Evolutionary conservation across 2,888 invertebrate genomes (phyloP), one percentile per base, ranked within the genome.

Genomic region (Epirrita christyi): DNA sequence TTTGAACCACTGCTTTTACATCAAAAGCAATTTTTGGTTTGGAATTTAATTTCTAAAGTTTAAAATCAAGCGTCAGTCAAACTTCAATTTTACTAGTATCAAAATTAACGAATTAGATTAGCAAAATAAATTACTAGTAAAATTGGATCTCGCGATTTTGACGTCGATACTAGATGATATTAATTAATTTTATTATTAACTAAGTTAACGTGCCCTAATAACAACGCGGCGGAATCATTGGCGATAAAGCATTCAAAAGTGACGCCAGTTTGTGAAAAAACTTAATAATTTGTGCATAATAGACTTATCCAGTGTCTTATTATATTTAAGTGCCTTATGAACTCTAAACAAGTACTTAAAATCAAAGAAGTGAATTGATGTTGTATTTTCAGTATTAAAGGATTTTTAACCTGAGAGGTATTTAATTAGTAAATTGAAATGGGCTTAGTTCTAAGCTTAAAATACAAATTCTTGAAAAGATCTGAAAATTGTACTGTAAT

Each of bases 131-230:
- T 43, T 57, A 72, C 82, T 83, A 81, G 81, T 84, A 78, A 81
- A 80, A 80, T 83, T 81, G 85, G 74, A 76, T 76, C 68, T 74
- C 71, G 72, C 69, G 72, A 78, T 74, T 80, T 80, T 76, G 72
- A 79, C 75, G 73, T 80, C 81, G 68, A 81, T 79, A 78, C 76
- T 1, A 1, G 43, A 83, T 81, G 83, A 81, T 86, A 84, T 83
- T 83, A 83, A 87, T 84, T 86, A 88, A 88, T 88, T 41, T 81
- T 83, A 83, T 76, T 76, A 79, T 75, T 83, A 70, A 74, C 44
- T 83, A 82, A 83, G 83, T 80, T 79, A 86, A 80, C 85, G 82
- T 84, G 82, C 81, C 79, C 80, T 87, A 86, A n/a, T n/a, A n/a
- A 87, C 84, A 82, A 74, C 70, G 74, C 75, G 73, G 76, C 72